A percentile compares a stretch with the other conserved stretches of the same genome.
These are phyloP conservation scores for Epicampocera succincta DNA, from an alignment of 2,888 invertebrate genomes.

Conservation along the genomic window DNA sequence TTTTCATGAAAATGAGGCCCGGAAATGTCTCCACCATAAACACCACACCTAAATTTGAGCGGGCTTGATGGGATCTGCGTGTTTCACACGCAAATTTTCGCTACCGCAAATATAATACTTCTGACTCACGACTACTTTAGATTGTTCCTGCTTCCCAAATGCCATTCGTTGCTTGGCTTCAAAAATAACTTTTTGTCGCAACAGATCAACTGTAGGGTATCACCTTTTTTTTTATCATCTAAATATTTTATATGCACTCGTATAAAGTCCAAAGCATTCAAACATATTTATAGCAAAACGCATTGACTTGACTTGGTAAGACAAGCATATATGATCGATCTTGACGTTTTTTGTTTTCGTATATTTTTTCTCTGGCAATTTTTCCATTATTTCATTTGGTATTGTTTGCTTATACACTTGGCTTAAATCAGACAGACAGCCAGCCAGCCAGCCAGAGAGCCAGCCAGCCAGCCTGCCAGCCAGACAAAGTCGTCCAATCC, in stretches of 20 bases:
- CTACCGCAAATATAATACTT: too few relatives aligned
- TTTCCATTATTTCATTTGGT: constrained; percentile 48
- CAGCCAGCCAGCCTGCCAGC: background rate
- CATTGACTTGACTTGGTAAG: constrained; percentile 69
- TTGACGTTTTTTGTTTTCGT: constrained; percentile 66
- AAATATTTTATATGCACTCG: constrained; percentile 4
- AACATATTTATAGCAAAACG: constrained; percentile 66
- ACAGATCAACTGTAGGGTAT: constrained; percentile 38
- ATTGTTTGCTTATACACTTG: constrained; percentile 60
- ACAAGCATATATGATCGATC: constrained; percentile 70
- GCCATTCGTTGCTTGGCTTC: background rate
- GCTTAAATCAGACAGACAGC: constrained; percentile 48
- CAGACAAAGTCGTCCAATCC: constrained; percentile 9
- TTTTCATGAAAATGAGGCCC: too few relatives aligned
- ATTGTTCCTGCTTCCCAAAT: too few relatives aligned
- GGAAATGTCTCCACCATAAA: too few relatives aligned
- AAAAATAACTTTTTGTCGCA: background rate
- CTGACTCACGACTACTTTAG: too few relatives aligned
- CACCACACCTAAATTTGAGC: too few relatives aligned
- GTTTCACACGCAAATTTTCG: too few relatives aligned
- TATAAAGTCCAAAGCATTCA: constrained; percentile 52
- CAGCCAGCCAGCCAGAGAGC: background rate
- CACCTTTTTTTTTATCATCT: background rate
- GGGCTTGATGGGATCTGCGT: too few relatives aligned
- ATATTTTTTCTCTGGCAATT: background rate